Conservation (phyloP, 2,888 invertebrate genomes). For the Nephrotoma guestfalica region DNA sequence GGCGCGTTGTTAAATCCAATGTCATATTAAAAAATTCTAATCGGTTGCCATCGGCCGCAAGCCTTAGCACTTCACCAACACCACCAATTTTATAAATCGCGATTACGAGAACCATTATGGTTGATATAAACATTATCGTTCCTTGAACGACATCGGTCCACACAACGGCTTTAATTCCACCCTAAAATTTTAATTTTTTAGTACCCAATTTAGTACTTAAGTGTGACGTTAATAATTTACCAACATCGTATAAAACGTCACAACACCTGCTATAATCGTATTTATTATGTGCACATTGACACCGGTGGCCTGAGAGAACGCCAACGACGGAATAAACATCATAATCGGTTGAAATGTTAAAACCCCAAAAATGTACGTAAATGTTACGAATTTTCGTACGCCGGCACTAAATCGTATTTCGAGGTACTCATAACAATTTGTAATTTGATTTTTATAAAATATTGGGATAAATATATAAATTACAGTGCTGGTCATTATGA, state of each 20-base stretch:
- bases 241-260: slow-evolving; percentile 42
- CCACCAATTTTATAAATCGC: slow-evolving; percentile 32
- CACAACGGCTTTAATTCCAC: slow-evolving; percentile 38
- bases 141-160: slow-evolving; percentile 19
- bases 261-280: slow-evolving; percentile 36
- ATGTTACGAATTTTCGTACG: slow-evolving; percentile 23
- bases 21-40: slow-evolving; percentile 37
- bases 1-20: slow-evolving; percentile 35
- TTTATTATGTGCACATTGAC: slow-evolving; percentile 39
- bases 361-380: slow-evolving; percentile 21
- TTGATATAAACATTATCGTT: slow-evolving; percentile 28
- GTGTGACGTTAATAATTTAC: background rate
- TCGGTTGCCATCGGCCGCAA: slow-evolving; percentile 26
- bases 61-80: slow-evolving; percentile 23
- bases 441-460: slow-evolving; percentile 29
- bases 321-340: slow-evolving; percentile 26
- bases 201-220: background rate
- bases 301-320: slow-evolving; percentile 34
- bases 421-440: slow-evolving; percentile 31
- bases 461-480: slow-evolving; percentile 30
- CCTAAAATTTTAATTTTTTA: slow-evolving; percentile 12
- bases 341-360: slow-evolving; percentile 24
- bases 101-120: slow-evolving; percentile 26
- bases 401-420: slow-evolving; percentile 25
- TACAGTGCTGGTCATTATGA: slow-evolving; percentile 19